Base-by-base conservation (phyloP, 1,140 invertebrate species). In the Sesamia nonagrioides region DNA sequence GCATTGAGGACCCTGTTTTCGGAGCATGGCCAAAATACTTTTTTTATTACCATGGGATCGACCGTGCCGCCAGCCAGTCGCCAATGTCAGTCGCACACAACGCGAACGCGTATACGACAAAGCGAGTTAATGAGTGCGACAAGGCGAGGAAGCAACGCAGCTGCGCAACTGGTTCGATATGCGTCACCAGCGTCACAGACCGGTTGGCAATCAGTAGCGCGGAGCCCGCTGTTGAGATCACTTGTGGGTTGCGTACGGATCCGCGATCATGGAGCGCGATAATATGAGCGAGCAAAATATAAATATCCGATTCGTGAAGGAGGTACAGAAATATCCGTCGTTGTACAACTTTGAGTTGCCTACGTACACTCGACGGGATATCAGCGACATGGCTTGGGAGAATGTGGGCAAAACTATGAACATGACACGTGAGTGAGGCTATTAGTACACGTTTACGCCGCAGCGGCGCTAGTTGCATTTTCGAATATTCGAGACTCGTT, bases 281-380 rank as follows among this genome's bases (percentile, higher is more conserved):
- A 18, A 50, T 15, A 40, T 73, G 27, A 81, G 76, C 72, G 80
- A 81, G n/a, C 75, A 78, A 52, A 56, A 66, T 37, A 60, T 61
- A 40, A 81, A 81, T 15, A 77, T 78, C 13, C 45, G 77, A 33
- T 77, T 81, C 76, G 79, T 81, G 13, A 73, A 81, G 54, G 61
- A 56, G 33, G 69, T 81, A 6, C 42, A 81, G 52, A 78, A 74
- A 37, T 33, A 73, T 13, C 75, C 75, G 8, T 60, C 69, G 17
- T 35, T 81, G 18, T 81, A 81, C 52, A 78, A 81, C 54, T 63
- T 48, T 4, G 61, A 78, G 63, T 27, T 78, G 33, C 63, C 72
- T 61, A 27, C 69, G 21, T 81, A 81, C 33, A 54, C 69, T 8
- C 56, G 76, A 0, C 73, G 66, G 56, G 80, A 81, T 17, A 54